Evolutionary conservation across 2,888 invertebrate species (phyloP), one percentile per base, ranked within the genome.

Genomic region (Apeira syringaria): DNA sequence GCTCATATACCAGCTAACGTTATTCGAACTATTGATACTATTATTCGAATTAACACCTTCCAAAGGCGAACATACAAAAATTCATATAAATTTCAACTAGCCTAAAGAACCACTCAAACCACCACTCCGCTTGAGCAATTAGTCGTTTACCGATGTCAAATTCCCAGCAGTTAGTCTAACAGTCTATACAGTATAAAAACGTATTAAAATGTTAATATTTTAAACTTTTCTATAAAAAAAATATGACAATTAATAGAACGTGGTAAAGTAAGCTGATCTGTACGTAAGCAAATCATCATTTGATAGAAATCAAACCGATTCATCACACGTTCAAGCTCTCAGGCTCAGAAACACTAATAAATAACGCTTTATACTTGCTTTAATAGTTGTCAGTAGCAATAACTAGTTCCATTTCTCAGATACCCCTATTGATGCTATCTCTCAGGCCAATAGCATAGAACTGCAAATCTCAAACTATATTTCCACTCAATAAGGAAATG

Each of bases 301-400:
- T 43, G 64, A 71, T 71, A 62, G 50, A 53, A 47, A 66, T 71
- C 67, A 50, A 20, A 51, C 43, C 53, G 49, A 73, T 73, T 63
- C 63, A 68, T 73, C 64, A 64, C 47, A 30, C 52, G 55, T 44
- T 55, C 54, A 56, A 54, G n/a, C n/a, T n/a, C n/a, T n/a, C n/a
- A n/a, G 53, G 56, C 64, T 62, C 59, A 58, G 58, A 60, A 64
- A 58, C 56, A 55, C 49, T 61, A 61, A 72, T 76, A 74, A 73
- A 73, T 66, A 57, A 60, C 44, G 48, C 64, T 68, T 72, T 67
- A 70, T 73, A 64, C 67, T 66, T 68, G 74, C 73, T 64, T 68
- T 72, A 67, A 70, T 73, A 64, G 68, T 66, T 68, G 74, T 74
- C 75, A 67, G 64, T 58, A 65, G 63, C 67, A 72, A 68, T 76